Conservation (phyloP, 2,888 invertebrate species). For the Arge pagana region DNA sequence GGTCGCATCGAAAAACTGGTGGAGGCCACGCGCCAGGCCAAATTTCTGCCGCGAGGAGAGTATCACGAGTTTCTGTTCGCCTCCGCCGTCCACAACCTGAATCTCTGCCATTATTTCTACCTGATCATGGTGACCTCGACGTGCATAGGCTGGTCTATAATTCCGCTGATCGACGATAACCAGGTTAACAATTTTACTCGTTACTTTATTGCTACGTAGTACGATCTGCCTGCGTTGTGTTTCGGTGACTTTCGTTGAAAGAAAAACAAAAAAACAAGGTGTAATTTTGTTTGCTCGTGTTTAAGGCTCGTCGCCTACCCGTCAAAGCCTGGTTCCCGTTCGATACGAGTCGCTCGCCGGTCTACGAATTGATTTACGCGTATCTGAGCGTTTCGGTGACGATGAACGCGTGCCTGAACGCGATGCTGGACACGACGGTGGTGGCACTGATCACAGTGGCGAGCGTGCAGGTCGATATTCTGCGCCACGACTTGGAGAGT, state of each 20-base stretch:
- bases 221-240: no score
- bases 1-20: constrained; percentile 27
- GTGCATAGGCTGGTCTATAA: constrained; percentile 46
- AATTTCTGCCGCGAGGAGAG: constrained; percentile 39
- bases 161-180: constrained; percentile 44
- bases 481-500: constrained; percentile 53
- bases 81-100: constrained; percentile 35
- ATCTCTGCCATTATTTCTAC: constrained; percentile 39
- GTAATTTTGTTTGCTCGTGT: no score
- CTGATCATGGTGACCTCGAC: constrained; percentile 40
- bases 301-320: constrained; percentile 23
- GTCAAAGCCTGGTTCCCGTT: constrained; percentile 59
- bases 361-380: constrained; percentile 57
- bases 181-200: constrained; percentile 27
- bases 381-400: constrained; percentile 60
- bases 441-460: constrained; percentile 60
- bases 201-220: no score
- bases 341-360: constrained; percentile 54
- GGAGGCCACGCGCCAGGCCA: constrained; percentile 30
- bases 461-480: constrained; percentile 59
- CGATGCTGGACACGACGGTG: constrained; percentile 60
- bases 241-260: no score
- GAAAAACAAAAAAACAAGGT: no score
- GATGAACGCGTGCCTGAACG: constrained; percentile 60
- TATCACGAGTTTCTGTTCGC: constrained; percentile 37